phyloP scores from a whole-genome alignment of 2,888 invertebrate genomes.

The Caenorhabditis japonica region DNA sequence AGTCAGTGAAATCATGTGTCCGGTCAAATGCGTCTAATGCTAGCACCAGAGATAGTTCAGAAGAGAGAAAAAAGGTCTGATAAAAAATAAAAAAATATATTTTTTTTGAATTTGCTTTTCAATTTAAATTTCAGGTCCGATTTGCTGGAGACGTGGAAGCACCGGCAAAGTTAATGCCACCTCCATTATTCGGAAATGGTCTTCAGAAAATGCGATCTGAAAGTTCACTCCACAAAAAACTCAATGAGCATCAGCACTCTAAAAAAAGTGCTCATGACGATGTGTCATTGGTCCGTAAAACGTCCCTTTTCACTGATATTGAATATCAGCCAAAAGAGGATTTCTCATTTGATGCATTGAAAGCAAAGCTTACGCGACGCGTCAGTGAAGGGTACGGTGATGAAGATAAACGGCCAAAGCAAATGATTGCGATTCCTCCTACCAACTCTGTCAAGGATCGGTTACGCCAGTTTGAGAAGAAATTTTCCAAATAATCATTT shows the following conservation, averaged over 20 bases:
- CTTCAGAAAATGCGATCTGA: slow-evolving; percentile 61
- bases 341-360: slow-evolving; percentile 50
- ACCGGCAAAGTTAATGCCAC: slow-evolving; percentile 18
- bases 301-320: slow-evolving; percentile 25
- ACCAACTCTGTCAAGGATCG: slow-evolving; percentile 60
- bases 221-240: slow-evolving; percentile 54
- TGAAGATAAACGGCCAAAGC: slow-evolving; percentile 15
- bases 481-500: slow-evolving; percentile 21
- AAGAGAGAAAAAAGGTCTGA: slow-evolving; percentile 57
- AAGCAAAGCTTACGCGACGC: slow-evolving; percentile 46
- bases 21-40: slow-evolving; percentile 40
- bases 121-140: slow-evolving; percentile 47
- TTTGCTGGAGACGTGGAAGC: slow-evolving; percentile 48
- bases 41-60: slow-evolving; percentile 57
- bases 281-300: slow-evolving; percentile 22
- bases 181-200: slow-evolving; percentile 41
- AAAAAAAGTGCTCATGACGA: slow-evolving; percentile 41
- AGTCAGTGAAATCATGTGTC: slow-evolving; percentile 45
- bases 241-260: slow-evolving; percentile 6
- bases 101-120: neutral
- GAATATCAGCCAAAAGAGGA: slow-evolving; percentile 53
- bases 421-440: slow-evolving; percentile 43
- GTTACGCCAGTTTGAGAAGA: slow-evolving; percentile 52
- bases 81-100: neutral
- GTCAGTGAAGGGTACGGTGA: slow-evolving; percentile 48